Evolutionary conservation across 2,113 vertebrate species (phyloP), one percentile per base, ranked within the genome.

Genomic region (Illadopsis cleaveri): DNA sequence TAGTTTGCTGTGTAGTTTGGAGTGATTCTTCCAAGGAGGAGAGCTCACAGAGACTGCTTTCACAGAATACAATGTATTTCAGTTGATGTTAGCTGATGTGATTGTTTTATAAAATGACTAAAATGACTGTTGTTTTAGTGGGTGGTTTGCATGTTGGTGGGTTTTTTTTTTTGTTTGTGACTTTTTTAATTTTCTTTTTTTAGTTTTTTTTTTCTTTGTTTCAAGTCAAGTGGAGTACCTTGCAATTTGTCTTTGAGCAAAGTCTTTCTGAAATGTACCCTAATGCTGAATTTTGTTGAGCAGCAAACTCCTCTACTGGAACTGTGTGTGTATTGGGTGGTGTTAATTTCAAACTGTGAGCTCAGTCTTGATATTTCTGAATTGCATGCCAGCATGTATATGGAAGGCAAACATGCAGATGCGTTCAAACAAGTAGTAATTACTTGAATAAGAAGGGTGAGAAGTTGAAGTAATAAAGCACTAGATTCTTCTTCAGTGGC

Each of bases 361-460:
- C 33, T 92, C 35, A 58, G 30, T 54, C 42, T 70, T 71, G 38
- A 2, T 71, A 60, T 57, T 79, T 79, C 81, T 90, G 53, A 84
- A 69, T 61, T 79, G 18, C 8, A 12, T 57, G 37, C 19, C 54
- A 71, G 61, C 19, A 17, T 18, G 15, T 66, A 6, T 68, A 19
- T 62, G 16, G 15, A 71, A 53, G 40, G 21, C 22, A 86, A 64
- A 47, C 64, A 79, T n/a, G 60, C 37, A 84, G 14, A 62, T 60
- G 20, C 89, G 44, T 58, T 14, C 38, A 82, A 90, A 79, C 14
- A 71, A 56, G 11, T 48, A 44, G 20, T 58, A 89, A 86, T 92
- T 84, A 72, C 72, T 66, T 88, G 44, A 80, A 72, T 69, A 57
- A 87, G 53, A 92, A 90, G 24, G 37, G 14, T 47, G 60, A 82